Evolutionary conservation across 2,797 vertebrate genomes (phyloP), one percentile per base, ranked within the genome.

Genomic region (Phataginus tetradactyla): DNA sequence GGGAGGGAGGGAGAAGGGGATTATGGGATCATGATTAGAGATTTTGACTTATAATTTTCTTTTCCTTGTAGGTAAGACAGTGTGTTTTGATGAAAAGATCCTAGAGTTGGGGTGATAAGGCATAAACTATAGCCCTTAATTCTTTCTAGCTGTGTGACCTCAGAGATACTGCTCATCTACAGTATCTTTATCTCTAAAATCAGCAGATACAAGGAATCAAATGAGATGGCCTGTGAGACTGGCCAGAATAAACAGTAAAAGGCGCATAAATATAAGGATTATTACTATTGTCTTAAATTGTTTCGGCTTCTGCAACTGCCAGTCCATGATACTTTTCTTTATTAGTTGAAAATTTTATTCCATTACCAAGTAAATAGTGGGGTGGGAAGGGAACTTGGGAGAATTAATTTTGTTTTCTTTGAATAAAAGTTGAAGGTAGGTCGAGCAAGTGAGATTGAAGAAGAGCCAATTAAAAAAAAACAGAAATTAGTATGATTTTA

Each of bases 331-430:
- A 39, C 23, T 37, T 89, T 79, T 61, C 23, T 74, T 88, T 75
- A 53, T 64, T 75, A 77, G n/a, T 69, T 91, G 68, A 61, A 37
- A n/a, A 69, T 51, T 96, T 53, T 75, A 64, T 86, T 84, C 57
- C 25, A 55, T 79, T 71, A 78, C 20, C 27, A 86, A 53, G 15
- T 79, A 37, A 84, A 61, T 57, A 45, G 45, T 45, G 45, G 45
- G 45, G 45, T 45, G 45, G 45, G 45, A 72, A 96, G 68, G 51
- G 27, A 89, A 42, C 1, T 23, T 64, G 34, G 14, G 53, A 42
- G 39, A 85, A 42, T 11, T 29, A 23, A 39, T 37, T 91, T 85
- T 78, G 2, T 42, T 57, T 96, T 34, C 51, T 91, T 86, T 92
- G 27, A 89, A 45, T 34, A 84, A 91, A 91, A 45, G 15, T 27